Evolutionary conservation across 2,797 vertebrate species (phyloP).

Genomic region (Aratinga solstitialis): DNA sequence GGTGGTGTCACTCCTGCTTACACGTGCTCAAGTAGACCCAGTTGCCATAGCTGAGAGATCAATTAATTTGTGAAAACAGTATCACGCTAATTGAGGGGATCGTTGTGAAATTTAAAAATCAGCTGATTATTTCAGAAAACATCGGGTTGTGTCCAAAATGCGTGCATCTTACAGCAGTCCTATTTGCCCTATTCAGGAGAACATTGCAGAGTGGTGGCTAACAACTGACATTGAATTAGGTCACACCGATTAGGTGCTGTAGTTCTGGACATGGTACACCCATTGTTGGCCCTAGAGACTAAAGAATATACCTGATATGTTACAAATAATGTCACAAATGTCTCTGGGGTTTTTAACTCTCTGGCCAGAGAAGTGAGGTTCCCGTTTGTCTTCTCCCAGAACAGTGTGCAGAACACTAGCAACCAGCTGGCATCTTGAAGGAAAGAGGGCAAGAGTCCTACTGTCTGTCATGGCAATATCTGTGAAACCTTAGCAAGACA

Average conservation of each 20-base stretch:
- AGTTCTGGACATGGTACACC: neutral
- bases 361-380: neutral
- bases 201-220: neutral
- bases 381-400: neutral
- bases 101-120: neutral
- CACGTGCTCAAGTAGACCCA: neutral
- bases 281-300: neutral
- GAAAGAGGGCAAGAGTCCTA: neutral
- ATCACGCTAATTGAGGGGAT: neutral
- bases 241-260: neutral
- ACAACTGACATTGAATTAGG: neutral
- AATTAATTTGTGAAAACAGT: neutral
- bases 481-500: neutral
- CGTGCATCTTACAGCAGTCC: neutral
- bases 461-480: neutral
- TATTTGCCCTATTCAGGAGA: neutral
- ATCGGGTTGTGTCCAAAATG: neutral
- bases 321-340: neutral
- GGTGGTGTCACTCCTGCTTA: neutral
- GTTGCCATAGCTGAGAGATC: neutral
- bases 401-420: neutral
- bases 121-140: neutral
- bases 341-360: neutral
- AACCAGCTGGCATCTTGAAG: neutral
- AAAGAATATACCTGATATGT: neutral